Evolutionary conservation across 2,113 vertebrate genomes (phyloP).

Genomic region (Anser cygnoides): DNA sequence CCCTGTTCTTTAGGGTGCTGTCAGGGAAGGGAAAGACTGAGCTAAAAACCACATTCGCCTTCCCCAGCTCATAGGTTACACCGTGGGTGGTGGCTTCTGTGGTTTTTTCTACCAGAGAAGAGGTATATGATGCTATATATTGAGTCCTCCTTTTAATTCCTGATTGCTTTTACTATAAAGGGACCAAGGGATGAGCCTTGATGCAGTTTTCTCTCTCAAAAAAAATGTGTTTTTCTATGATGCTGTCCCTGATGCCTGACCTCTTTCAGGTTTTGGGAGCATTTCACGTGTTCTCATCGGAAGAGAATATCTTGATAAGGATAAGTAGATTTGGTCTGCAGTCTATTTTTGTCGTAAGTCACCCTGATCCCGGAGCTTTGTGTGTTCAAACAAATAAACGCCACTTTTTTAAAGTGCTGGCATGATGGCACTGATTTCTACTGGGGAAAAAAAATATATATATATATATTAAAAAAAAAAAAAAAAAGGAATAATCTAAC

Average conservation of each 20-base stretch:
- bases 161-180: background rate
- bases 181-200: background rate
- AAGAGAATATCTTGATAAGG: background rate
- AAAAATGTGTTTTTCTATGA: background rate
- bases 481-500: background rate
- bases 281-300: background rate
- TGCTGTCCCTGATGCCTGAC: background rate
- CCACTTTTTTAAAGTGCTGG: background rate
- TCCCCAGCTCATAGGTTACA: background rate
- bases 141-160: background rate
- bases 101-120: background rate
- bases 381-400: background rate
- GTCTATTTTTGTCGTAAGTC: background rate
- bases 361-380: background rate
- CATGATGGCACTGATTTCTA: background rate
- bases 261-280: background rate
- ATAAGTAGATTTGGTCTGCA: background rate
- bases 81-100: background rate
- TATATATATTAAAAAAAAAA: no score
- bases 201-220: background rate
- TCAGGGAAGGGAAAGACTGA: background rate
- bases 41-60: background rate
- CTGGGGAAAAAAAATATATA: accelerated
- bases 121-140: background rate
- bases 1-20: background rate